Evolutionary conservation across 2,888 invertebrate species (phyloP).

Genomic region (Nemotelus pantherinus): DNA sequence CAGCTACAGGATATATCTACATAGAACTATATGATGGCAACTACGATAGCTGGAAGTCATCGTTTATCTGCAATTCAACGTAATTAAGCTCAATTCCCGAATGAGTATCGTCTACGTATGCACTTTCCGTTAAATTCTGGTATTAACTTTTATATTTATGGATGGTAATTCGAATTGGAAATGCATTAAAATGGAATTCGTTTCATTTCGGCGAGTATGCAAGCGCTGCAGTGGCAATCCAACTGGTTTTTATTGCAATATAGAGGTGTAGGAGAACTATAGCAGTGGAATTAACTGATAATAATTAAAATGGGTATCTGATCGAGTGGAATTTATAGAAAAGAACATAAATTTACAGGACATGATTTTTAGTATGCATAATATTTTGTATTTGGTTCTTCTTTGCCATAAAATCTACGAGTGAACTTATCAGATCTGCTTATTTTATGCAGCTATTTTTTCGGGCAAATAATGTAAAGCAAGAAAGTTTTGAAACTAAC

Average conservation of each 20-base stretch:
- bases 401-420: no score
- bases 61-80: not conserved
- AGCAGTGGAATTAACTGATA: not conserved
- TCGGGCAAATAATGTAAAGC: no score
- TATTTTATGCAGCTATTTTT: no score
- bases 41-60: not conserved
- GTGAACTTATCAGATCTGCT: no score
- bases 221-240: not conserved
- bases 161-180: constrained; percentile 20
- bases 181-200: constrained; percentile 16
- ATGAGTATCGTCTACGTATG: not conserved
- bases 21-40: not conserved
- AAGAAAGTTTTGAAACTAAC: no score
- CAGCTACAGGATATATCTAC: not conserved
- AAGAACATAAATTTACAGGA: no score
- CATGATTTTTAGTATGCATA: no score
- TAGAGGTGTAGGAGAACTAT: no score
- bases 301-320: not conserved
- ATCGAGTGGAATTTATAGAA: no score
- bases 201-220: not conserved
- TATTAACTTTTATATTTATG: constrained; percentile 40
- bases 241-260: constrained; percentile 26
- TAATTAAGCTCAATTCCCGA: constrained; percentile 1
- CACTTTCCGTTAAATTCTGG: not conserved
- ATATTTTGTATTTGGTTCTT: no score